A percentile compares a stretch with the other conserved stretches of the same genome.
Conservation (phyloP, 2,888 invertebrate genomes). For the Phyllotreta striolata region DNA sequence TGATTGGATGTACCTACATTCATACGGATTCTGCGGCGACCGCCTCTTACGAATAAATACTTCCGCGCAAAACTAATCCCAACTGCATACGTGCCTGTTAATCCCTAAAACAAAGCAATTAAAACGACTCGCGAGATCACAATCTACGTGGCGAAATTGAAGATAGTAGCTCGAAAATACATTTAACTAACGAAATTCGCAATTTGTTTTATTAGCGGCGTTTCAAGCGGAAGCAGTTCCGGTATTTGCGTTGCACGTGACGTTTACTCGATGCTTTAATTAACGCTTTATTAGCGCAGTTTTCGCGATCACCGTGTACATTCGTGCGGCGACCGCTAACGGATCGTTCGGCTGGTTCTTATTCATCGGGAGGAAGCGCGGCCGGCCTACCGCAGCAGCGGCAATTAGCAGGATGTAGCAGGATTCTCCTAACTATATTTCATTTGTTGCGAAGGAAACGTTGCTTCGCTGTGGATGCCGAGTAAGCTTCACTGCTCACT, state of each 20-base stretch:
- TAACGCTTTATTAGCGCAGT: too few species aligned
- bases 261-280: too few species aligned
- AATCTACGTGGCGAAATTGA: slow-evolving; percentile 33
- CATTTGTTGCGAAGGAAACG: slow-evolving; percentile 24
- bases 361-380: slow-evolving; percentile 26
- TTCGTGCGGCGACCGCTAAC: slow-evolving; percentile 10
- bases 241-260: not conserved
- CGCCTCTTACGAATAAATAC: slow-evolving; percentile 27
- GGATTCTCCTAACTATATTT: slow-evolving; percentile 38
- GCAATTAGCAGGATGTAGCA: slow-evolving; percentile 54
- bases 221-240: slow-evolving; percentile 1
- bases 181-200: slow-evolving; percentile 17
- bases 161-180: slow-evolving; percentile 22
- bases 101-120: slow-evolving; percentile 42
- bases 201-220: slow-evolving; percentile 18
- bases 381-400: slow-evolving; percentile 47
- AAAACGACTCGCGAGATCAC: slow-evolving; percentile 40
- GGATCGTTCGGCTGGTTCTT: slow-evolving; percentile 23
- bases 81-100: slow-evolving; percentile 39
- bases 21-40: not conserved
- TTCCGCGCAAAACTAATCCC: slow-evolving; percentile 32
- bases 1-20: too few species aligned
- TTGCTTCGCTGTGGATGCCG: not conserved
- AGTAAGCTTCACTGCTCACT: slow-evolving; percentile 5
- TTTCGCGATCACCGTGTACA: too few species aligned